Base-by-base conservation (phyloP, 2,888 invertebrate species). In the Scaptomyza caliginosa region DNA sequence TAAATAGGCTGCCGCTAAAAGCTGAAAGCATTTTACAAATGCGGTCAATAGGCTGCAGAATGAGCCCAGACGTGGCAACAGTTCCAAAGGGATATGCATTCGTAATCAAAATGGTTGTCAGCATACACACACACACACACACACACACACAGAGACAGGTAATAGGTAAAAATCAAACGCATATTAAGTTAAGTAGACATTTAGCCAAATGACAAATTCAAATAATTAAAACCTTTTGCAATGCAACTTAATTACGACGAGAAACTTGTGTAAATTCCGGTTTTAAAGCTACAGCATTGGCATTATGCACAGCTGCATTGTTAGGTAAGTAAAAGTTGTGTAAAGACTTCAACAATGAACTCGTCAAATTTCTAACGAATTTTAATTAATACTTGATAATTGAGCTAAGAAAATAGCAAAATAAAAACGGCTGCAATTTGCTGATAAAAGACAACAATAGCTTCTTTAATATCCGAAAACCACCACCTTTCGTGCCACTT, bases 31-130 rank as follows among this genome's bases (percentile, higher is more conserved):
- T 65, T 51, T 79, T 70, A 58, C 42, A 52, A 73, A 71, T 82
- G 85, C 85, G 87, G 87, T 81, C 82, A 82, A 74, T 69, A 72
- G 74, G 80, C 83, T 79, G 52, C 63, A 36, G 32, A 26, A 51
- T 34, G 38, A 42, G 11, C 36, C 17, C 26, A 21, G 3, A 46
- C 30, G 10, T n/a, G 10, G 17, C 43, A 56, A 26, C 32, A 57
- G 40, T 16, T 36, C 39, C 56, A 34, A 34, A 51, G 69, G 75
- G 83, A 87, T 82, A 82, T 87, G 87, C 74, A 87, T 74, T 66
- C 69, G 71, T 69, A 87, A 82, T 78, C 64, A 71, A 85, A 87
- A 64, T 70, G 59, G 63, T 62, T 74, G 54, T 65, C 58, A 55
- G 42, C 63, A 59, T 2, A 48, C 40, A 58, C 23, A 23, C 13